Conservation (phyloP, 2,888 invertebrate species). For the Rhaphigaster nebulosa region DNA sequence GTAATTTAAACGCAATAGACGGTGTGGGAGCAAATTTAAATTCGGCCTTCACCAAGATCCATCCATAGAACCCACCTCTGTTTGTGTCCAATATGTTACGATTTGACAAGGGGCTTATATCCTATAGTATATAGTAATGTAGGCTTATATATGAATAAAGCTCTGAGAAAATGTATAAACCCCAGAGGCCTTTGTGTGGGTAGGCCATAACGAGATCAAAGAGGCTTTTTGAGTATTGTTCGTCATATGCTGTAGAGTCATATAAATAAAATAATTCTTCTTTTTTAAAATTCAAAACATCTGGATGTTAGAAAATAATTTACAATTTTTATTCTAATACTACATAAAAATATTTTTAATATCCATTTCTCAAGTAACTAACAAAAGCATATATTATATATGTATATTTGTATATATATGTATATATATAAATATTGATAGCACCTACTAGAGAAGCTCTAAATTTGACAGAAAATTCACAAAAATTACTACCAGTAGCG, state of each 20-base stretch:
- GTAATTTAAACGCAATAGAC: neutral
- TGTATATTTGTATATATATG: too few species aligned
- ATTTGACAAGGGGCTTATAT: neutral
- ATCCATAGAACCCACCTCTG: neutral
- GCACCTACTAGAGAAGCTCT: too few species aligned
- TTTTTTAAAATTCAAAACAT: neutral
- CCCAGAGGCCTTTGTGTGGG: neutral
- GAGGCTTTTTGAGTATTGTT: neutral
- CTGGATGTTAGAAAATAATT: neutral
- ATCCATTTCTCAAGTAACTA: too few species aligned
- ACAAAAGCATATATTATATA: too few species aligned
- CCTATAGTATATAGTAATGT: neutral
- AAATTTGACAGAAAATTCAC: too few species aligned
- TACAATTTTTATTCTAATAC: too few species aligned
- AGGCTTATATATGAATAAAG: neutral
- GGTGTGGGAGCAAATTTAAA: neutral
- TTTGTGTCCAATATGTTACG: neutral
- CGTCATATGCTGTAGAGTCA: neutral
- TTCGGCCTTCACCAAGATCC: neutral
- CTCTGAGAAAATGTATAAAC: neutral
- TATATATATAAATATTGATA: too few species aligned
- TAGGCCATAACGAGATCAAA: neutral
- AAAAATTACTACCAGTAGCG: too few species aligned
- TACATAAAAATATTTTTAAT: too few species aligned
- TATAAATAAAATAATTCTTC: neutral